Evolutionary conservation across 2,113 vertebrate species (phyloP).

Genomic region (Melanerpes aurifrons): DNA sequence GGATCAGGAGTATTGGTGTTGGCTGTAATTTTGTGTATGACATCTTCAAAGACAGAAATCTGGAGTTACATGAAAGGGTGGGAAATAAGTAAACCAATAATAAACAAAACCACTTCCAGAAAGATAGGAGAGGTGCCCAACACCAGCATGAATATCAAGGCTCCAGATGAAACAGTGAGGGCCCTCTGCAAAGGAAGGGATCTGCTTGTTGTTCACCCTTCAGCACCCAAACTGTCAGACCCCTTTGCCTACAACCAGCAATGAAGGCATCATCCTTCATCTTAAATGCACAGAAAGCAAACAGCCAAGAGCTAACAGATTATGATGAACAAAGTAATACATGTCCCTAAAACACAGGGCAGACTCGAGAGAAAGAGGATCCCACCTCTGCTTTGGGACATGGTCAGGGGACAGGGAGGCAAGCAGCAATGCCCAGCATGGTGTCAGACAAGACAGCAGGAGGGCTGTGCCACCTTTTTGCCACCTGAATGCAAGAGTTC

Average conservation of each 20-base stretch:
- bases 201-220: neutral
- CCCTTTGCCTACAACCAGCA: neutral
- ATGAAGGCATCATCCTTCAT: neutral
- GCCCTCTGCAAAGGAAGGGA: neutral
- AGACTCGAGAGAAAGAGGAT: neutral
- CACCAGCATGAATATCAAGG: fast-evolving
- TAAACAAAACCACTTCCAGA: neutral
- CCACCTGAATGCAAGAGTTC: neutral
- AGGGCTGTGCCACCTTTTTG: neutral
- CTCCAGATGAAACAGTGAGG: fast-evolving
- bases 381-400: neutral
- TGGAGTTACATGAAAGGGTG: neutral
- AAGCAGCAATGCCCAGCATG: neutral
- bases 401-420: fast-evolving
- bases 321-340: neutral
- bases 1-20: neutral
- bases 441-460: neutral
- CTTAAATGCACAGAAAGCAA: neutral
- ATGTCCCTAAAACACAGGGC: neutral
- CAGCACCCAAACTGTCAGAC: fast-evolving
- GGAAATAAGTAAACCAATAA: neutral
- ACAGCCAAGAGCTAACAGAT: neutral
- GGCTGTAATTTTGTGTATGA: neutral
- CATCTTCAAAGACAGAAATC: neutral
- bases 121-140: neutral